A percentile compares a stretch with the other conserved stretches of the same genome.
phyloP scores from a whole-genome alignment of 2,888 invertebrate species.

The Zaprionus obscuricornis region DNA sequence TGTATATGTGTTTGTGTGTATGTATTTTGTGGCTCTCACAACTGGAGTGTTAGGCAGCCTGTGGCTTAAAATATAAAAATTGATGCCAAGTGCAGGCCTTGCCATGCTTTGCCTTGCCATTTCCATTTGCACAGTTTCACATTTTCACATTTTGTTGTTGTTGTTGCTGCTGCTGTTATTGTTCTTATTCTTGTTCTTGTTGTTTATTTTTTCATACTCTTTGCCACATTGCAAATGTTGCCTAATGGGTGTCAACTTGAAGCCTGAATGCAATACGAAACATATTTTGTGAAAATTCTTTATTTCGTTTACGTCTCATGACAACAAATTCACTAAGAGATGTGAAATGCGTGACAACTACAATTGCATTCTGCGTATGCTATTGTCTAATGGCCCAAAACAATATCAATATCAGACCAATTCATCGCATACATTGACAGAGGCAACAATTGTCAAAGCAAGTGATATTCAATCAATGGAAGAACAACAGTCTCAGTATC shows the following conservation, averaged over 20 bases:
- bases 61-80: conserved; percentile 76
- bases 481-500: too few relatives aligned
- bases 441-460: conserved; percentile 46
- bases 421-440: conserved; percentile 34
- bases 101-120: conserved; percentile 35
- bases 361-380: conserved; percentile 28
- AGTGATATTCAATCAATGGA: conserved; percentile 62
- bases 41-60: conserved; percentile 63
- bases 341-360: conserved; percentile 36
- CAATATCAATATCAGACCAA: conserved; percentile 63
- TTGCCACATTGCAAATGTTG: too few relatives aligned
- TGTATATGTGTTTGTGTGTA: conserved; percentile 8
- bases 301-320: conserved; percentile 23
- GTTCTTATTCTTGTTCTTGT: not conserved
- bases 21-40: conserved; percentile 19
- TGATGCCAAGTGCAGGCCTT: conserved; percentile 71
- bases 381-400: conserved; percentile 58
- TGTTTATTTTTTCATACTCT: conserved; percentile 16
- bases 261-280: conserved; percentile 70
- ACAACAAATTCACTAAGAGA: conserved; percentile 21
- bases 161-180: conserved; percentile 10
- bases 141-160: conserved; percentile 30
- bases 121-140: conserved; percentile 29
- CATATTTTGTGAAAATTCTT: conserved; percentile 55
- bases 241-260: conserved; percentile 75